Evolutionary conservation across 2,888 invertebrate species (phyloP), one percentile per base, ranked within the genome.

Genomic region (Pristionchus arcanus): DNA sequence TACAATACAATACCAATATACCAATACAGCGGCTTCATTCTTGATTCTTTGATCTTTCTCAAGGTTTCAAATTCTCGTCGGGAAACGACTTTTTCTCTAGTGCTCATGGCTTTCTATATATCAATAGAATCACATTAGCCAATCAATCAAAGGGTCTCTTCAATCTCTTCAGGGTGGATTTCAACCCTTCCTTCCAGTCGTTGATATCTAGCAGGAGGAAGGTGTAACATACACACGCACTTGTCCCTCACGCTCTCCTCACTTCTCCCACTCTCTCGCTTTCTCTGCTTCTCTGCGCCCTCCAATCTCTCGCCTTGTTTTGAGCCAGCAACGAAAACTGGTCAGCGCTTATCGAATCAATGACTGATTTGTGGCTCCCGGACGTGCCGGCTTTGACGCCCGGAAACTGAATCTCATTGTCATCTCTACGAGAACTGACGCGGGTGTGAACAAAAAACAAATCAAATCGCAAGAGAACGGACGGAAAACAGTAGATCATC

Each of bases 391-490:
- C 9, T 68, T 89, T 84, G 59, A 37, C 77, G n/a, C 59, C 90
- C 77, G 88, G 90, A 25, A 89, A 77, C 55, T 84, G 55, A 66
- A 90, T 90, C 63, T 55, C 31, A 13, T 68, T 55, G 28, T 63
- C n/a, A 68, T 25, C n/a, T 28, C n/a, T 31, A 25, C 31, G n/a
- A 63, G 19, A 49, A 28, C 59, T 42, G 59, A 83, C 71, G 63
- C 63, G 42, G 25, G 34, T 34, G 59, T 90, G 37, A 71, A 74
- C 81, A 15, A 15, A 34, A 25, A 55, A 37, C 42, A 55, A 55
- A 77, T 55, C 66, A 84, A 86, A 31, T 90, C 83, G 19, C 25
- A 1, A 9, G n/a, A n/a, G 42, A 7, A 19, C 83, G 3, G 59
- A 5, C 2, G 2, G n/a, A 28, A 71, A 28, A 34, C 71, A 25